Evolutionary conservation across 2,888 invertebrate species (phyloP).

Genomic region (Chironomus tentans): DNA sequence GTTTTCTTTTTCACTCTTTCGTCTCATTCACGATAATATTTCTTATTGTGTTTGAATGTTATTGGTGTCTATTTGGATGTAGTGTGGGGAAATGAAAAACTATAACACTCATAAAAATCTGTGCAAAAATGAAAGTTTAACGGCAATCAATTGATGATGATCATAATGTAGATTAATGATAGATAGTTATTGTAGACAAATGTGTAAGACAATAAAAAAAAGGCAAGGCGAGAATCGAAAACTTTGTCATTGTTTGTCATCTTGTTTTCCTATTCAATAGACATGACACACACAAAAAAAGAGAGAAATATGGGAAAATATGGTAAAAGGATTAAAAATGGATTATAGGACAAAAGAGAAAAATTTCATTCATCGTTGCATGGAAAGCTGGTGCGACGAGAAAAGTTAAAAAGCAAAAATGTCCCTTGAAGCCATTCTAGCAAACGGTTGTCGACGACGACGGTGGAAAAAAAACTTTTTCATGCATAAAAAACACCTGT

Average conservation of each 20-base stretch:
- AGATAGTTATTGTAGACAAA: background rate
- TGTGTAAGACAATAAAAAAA: background rate
- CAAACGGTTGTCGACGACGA: too few relatives aligned
- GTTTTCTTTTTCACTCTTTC: background rate
- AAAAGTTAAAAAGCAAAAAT: too few relatives aligned
- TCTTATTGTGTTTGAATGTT: background rate
- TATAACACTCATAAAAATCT: background rate
- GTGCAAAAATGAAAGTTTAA: background rate
- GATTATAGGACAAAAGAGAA: too few relatives aligned
- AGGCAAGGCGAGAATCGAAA: background rate
- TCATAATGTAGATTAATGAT: background rate
- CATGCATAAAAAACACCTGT: background rate
- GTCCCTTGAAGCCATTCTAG: too few relatives aligned
- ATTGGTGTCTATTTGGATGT: background rate
- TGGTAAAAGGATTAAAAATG: too few relatives aligned
- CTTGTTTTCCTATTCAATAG: too few relatives aligned
- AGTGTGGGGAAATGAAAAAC: background rate
- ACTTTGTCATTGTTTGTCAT: too few relatives aligned
- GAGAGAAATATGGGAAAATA: too few relatives aligned
- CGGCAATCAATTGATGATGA: slow-evolving; percentile 5
- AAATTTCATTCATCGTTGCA: too few relatives aligned
- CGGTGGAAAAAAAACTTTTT: too few relatives aligned
- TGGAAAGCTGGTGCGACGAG: too few relatives aligned
- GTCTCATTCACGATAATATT: background rate
- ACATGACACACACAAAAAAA: too few relatives aligned